Evolutionary conservation across 1,140 invertebrate species (phyloP), one percentile per base, ranked within the genome.

Genomic region (Idris sp.): DNA sequence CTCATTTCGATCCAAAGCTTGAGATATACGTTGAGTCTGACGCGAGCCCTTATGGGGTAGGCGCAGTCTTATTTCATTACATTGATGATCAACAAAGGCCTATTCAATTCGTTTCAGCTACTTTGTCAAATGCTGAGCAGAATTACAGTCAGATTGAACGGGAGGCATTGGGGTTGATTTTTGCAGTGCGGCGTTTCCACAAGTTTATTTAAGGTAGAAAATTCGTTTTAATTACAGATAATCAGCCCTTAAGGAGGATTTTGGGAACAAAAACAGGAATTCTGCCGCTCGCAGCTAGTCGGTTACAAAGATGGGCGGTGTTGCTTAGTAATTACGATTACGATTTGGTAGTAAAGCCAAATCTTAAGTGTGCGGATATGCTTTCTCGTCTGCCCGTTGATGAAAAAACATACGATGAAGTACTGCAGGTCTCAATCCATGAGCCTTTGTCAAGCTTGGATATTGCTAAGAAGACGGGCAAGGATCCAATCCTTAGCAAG

Each of bases 101-200:
- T n/a, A n/a, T n/a, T n/a, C n/a, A n/a, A n/a, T n/a, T n/a, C n/a
- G n/a, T n/a, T n/a, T n/a, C n/a, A n/a, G n/a, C n/a, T n/a, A n/a
- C n/a, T n/a, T n/a, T n/a, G n/a, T n/a, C n/a, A n/a, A n/a, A n/a
- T n/a, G n/a, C n/a, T n/a, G n/a, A n/a, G n/a, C n/a, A n/a, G n/a
- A 87, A 87, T 28, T 89, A 89, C 64, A 82, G 80, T 14, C 83
- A 89, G 54, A 84, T 88, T 7, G 85, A 89, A 40, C 84, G 85
- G 53, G 88, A 90, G 76, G 76, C 85, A 0, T 64, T 89, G 0
- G 84, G 85, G 0, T 83, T 89, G 16, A 77, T 89, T 6, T 89
- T 87, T 72, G 80, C 79, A 2, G 79, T 83, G 4, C 80, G 84
- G 58, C 46, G 79, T 15, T 88, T 86, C 75, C 83, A 86, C 59